phyloP scores from a whole-genome alignment of 2,888 invertebrate species.

The Ctenicera cuprea region DNA sequence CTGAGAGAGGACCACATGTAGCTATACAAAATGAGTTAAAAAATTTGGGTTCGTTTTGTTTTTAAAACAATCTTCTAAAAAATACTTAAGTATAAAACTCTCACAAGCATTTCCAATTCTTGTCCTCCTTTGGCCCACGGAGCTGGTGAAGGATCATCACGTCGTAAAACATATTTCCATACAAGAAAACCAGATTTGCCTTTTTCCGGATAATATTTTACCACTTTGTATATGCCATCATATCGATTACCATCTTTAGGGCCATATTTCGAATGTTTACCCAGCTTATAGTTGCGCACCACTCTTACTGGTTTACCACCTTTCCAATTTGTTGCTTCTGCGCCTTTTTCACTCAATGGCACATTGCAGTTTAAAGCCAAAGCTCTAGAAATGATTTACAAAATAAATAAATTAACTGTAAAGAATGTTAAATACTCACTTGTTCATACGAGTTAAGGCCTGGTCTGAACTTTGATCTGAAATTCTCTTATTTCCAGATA shows the following conservation, averaged over 20 bases:
- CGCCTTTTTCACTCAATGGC: constrained; percentile 79
- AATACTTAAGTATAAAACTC: constrained; percentile 32
- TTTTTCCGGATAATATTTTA: constrained; percentile 86
- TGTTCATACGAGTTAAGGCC: constrained; percentile 84
- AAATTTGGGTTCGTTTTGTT: background rate
- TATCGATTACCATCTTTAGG: constrained; percentile 86
- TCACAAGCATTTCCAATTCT: constrained; percentile 72
- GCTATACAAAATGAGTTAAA: too few species aligned
- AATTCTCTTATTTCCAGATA: constrained; percentile 88
- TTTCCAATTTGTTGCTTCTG: constrained; percentile 83
- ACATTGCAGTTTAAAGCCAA: constrained; percentile 87
- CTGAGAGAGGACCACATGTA: too few species aligned
- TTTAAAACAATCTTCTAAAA: background rate
- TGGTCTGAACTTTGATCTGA: constrained; percentile 88
- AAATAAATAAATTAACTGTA: too few species aligned
- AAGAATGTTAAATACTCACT: constrained; percentile 75
- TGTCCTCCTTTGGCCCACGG: constrained; percentile 87
- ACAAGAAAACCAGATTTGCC: constrained; percentile 87
- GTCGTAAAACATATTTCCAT: constrained; percentile 85
- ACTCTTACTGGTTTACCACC: constrained; percentile 87
- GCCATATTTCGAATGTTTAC: constrained; percentile 86
- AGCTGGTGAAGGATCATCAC: constrained; percentile 86
- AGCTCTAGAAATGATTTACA: constrained; percentile 74
- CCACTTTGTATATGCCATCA: constrained; percentile 91
- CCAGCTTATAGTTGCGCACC: constrained; percentile 83